These are phyloP conservation scores for Copidosoma aretas DNA, from an alignment of 2,888 invertebrate genomes.

Conservation along the genomic window DNA sequence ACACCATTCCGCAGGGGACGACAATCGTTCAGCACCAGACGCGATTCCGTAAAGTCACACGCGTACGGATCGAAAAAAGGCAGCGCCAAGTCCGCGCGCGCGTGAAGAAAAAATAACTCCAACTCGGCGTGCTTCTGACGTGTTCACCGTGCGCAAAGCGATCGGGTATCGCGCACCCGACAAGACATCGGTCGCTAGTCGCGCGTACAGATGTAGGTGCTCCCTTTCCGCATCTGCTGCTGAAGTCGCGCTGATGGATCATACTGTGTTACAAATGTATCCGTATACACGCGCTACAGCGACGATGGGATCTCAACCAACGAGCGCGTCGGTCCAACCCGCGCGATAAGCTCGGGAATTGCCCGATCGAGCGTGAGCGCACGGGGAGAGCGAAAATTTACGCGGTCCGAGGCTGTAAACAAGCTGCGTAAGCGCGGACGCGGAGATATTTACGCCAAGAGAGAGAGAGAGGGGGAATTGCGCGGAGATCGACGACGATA, in stretches of 20 bases:
- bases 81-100: background rate
- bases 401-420: background rate
- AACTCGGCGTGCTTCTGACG: conserved; percentile 36
- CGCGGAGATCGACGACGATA: conserved; percentile 51
- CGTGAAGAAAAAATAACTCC: background rate
- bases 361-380: background rate
- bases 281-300: too few species aligned
- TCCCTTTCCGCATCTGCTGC: conserved; percentile 11
- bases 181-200: background rate
- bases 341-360: too few species aligned
- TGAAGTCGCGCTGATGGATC: conserved; percentile 35
- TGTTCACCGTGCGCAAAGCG: conserved; percentile 34
- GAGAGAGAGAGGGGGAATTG: conserved; percentile 6
- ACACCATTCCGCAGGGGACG: too few species aligned
- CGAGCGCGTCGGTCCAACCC: too few species aligned
- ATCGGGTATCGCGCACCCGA: conserved; percentile 12
- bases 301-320: too few species aligned
- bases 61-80: background rate
- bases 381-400: conserved; percentile 6
- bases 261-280: background rate
- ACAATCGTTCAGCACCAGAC: too few species aligned
- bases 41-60: conserved; percentile 7
- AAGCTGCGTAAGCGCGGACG: background rate
- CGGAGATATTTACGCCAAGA: background rate
- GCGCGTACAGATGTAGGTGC: conserved; percentile 1